phyloP scores from a whole-genome alignment of 2,113 vertebrate species.

The Dipodomys ordii region DNA sequence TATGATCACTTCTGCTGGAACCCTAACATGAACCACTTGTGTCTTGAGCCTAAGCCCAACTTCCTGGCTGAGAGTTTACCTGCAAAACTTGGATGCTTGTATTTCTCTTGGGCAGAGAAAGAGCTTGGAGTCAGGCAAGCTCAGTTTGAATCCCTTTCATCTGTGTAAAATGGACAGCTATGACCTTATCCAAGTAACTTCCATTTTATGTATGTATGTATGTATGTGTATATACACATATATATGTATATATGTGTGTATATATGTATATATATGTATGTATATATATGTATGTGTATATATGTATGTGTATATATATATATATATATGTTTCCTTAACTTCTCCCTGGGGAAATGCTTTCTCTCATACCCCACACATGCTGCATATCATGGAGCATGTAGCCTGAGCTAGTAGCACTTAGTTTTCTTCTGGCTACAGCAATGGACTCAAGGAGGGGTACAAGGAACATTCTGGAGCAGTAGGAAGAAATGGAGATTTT shows the following conservation, averaged over 20 bases:
- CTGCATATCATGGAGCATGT: background rate
- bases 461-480: background rate
- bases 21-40: background rate
- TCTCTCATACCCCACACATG: background rate
- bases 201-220: background rate
- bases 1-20: background rate
- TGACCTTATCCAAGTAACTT: background rate
- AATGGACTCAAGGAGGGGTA: background rate
- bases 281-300: background rate
- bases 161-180: background rate
- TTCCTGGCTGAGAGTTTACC: background rate
- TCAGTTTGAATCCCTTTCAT: background rate
- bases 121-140: background rate
- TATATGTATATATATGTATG: background rate
- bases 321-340: background rate
- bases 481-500: background rate
- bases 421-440: background rate
- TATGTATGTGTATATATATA: too few species aligned
- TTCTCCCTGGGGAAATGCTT: background rate
- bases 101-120: background rate
- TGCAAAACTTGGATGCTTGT: background rate
- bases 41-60: background rate
- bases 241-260: too few species aligned
- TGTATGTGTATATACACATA: too few species aligned
- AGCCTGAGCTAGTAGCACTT: background rate